phyloP scores from a whole-genome alignment of 2,113 vertebrate genomes.

The Alces alces region DNA sequence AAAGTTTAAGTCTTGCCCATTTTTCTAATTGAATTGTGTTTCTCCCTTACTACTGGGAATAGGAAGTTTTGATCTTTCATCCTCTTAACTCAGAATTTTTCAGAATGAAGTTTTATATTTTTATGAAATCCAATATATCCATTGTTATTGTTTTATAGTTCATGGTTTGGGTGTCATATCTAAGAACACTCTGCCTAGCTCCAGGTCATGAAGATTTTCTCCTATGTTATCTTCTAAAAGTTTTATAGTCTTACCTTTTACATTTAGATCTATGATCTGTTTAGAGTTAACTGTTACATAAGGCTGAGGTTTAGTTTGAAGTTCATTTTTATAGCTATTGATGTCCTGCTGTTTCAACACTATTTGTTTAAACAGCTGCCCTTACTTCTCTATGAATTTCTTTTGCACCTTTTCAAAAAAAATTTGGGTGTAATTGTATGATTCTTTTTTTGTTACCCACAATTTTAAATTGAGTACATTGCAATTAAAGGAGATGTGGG shows the following conservation, averaged over 20 bases:
- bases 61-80: neutral
- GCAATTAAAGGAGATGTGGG: neutral
- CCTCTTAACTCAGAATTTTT: neutral
- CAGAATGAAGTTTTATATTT: neutral
- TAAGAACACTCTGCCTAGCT: neutral
- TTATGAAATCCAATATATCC: neutral
- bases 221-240: neutral
- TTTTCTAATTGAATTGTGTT: neutral
- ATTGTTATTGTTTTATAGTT: neutral
- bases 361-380: neutral
- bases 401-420: neutral
- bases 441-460: neutral
- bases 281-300: neutral
- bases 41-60: neutral
- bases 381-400: neutral
- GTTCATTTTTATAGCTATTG: neutral
- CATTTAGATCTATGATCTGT: neutral
- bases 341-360: neutral
- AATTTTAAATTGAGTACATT: neutral
- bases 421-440: neutral
- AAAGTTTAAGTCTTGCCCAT: neutral
- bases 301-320: neutral
- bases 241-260: neutral
- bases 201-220: neutral
- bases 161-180: neutral